These are phyloP conservation scores for Heteromyza rotundicornis DNA, from an alignment of 2,888 invertebrate species.

Conservation along the genomic window DNA sequence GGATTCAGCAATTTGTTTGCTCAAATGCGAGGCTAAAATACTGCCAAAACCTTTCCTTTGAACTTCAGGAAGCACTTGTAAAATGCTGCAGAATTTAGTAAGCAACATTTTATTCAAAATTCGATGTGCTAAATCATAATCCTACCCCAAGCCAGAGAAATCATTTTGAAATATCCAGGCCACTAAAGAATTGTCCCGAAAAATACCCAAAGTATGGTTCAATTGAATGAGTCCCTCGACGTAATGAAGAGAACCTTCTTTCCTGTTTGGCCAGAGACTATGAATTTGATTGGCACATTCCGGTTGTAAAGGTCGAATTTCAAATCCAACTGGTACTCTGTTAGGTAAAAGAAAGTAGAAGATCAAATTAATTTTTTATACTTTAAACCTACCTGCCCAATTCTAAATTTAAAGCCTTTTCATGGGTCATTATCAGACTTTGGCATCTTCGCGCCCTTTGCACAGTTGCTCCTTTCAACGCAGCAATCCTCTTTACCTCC, in stretches of 20 bases:
- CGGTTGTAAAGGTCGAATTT: constrained; percentile 32
- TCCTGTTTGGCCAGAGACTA: constrained; percentile 47
- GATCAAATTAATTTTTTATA: not conserved
- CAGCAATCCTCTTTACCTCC: constrained; percentile 39
- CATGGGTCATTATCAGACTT: constrained; percentile 41
- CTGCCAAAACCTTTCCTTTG: constrained; percentile 51
- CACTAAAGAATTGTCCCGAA: constrained; percentile 40
- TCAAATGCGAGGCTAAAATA: constrained; percentile 42
- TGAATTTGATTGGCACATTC: constrained; percentile 48
- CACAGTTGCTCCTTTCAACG: constrained; percentile 32
- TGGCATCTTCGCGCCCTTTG: constrained; percentile 42
- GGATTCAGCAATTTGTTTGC: constrained; percentile 39
- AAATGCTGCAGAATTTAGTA: constrained; percentile 38
- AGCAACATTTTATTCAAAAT: not conserved
- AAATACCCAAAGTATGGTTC: constrained; percentile 46
- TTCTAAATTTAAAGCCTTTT: constrained; percentile 27
- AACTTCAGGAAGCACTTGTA: constrained; percentile 46
- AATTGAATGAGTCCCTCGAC: constrained; percentile 44
- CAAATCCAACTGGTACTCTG: constrained; percentile 42
- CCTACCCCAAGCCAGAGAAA: constrained; percentile 52
- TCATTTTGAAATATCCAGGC: constrained; percentile 59
- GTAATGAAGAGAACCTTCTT: constrained; percentile 48
- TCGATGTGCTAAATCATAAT: not conserved
- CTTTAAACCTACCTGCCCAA: constrained; percentile 25
- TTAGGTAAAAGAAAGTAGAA: not conserved